A percentile compares a stretch with the other conserved stretches of the same genome.
Conservation (phyloP, 2,888 invertebrate genomes). For the Nemotelus nigrinus region DNA sequence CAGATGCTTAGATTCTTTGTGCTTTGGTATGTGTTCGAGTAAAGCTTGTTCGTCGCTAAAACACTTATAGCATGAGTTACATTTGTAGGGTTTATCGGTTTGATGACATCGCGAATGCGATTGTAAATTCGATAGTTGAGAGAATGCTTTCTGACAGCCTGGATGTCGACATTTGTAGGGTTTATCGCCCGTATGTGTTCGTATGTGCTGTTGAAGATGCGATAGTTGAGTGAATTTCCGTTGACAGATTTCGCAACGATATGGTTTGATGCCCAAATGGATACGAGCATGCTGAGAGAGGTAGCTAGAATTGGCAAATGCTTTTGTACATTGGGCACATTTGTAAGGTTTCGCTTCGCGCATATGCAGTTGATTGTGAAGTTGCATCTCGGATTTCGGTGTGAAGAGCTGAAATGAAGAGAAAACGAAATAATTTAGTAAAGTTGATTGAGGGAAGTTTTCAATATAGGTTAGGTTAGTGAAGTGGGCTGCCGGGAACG, state of each 20-base stretch:
- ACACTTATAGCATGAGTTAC: slow-evolving; percentile 99
- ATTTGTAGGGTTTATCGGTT: slow-evolving; percentile 99
- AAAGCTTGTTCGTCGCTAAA: slow-evolving; percentile 97
- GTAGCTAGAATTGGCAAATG: slow-evolving; percentile 99
- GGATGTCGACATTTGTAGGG: slow-evolving; percentile 98
- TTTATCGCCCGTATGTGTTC: slow-evolving; percentile 99
- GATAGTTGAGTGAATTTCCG: slow-evolving; percentile 98
- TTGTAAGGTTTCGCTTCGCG: slow-evolving; percentile 99
- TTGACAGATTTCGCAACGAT: slow-evolving; percentile 97
- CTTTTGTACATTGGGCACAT: slow-evolving; percentile 98
- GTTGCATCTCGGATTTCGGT: slow-evolving; percentile 95
- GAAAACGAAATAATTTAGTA: slow-evolving; percentile 50
- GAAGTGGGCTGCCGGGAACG: no score
- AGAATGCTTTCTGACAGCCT: slow-evolving; percentile 98
- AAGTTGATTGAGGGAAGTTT: neutral
- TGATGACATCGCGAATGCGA: slow-evolving; percentile 99
- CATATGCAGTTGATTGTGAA: slow-evolving; percentile 98
- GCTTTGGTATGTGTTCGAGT: slow-evolving; percentile 99
- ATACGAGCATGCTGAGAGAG: slow-evolving; percentile 99
- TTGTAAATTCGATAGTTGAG: slow-evolving; percentile 98
- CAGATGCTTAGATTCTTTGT: slow-evolving; percentile 98
- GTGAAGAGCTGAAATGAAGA: slow-evolving; percentile 88
- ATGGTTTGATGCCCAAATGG: slow-evolving; percentile 98
- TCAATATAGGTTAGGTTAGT: neutral
- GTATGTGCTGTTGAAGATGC: slow-evolving; percentile 98